Percentiles rank a stretch among this genome's conserved stretches.
Conservation (phyloP, 2,888 invertebrate species). For the Pegoplata infirma region DNA sequence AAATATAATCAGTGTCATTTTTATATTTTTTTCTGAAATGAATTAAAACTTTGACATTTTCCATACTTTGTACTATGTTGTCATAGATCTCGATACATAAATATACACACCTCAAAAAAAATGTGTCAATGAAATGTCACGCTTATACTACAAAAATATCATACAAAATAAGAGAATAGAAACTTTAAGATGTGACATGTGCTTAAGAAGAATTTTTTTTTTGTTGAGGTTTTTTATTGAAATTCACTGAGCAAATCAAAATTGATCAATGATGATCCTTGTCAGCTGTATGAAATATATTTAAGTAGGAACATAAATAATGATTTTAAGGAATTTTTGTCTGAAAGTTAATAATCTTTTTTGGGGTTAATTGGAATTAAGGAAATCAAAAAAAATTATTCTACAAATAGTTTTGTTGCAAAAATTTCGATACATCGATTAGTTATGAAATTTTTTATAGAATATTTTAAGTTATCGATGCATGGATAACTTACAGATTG, state of each 20-base stretch:
- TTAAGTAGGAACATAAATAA: not conserved
- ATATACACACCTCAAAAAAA: conserved; percentile 39
- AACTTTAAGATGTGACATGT: conserved; percentile 49
- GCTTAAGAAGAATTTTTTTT: conserved; percentile 35
- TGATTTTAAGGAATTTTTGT: conserved; percentile 2
- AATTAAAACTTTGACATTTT: conserved; percentile 53
- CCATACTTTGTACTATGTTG: conserved; percentile 10
- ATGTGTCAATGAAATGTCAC: conserved; percentile 60
- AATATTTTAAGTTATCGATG: too few relatives aligned
- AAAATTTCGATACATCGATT: too few relatives aligned
- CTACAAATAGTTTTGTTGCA: too few relatives aligned
- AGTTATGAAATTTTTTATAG: too few relatives aligned
- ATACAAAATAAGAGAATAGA: not conserved
- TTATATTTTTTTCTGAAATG: too few relatives aligned
- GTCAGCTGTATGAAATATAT: conserved; percentile 28
- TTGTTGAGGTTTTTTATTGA: too few relatives aligned
- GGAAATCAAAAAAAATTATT: too few relatives aligned
- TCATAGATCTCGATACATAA: conserved; percentile 1
- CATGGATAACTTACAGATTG: too few relatives aligned
- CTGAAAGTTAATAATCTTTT: not conserved
- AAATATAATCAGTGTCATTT: conserved; percentile 65
- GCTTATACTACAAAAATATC: conserved; percentile 34
- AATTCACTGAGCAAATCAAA: conserved; percentile 47
- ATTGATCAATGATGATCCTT: conserved; percentile 32
- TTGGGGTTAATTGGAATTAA: too few relatives aligned